Conservation (phyloP, 2,113 vertebrate genomes). For the Psittacara wagleri region DNA sequence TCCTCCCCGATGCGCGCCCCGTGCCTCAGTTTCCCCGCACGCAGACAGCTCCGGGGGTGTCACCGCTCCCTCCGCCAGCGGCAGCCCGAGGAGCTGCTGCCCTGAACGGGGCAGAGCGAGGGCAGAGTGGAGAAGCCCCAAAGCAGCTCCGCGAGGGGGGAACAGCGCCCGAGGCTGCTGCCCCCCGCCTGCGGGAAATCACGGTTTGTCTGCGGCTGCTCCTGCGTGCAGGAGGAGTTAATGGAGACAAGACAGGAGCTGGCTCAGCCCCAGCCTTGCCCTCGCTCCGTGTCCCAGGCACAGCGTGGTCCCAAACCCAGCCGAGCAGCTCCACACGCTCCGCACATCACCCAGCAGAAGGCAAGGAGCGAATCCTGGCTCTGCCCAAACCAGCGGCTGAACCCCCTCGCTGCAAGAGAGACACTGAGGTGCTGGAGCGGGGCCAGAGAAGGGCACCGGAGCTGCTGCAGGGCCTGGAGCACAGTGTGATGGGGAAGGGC, state of each 20-base stretch:
- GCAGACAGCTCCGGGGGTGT: not conserved
- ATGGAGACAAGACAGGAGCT: not conserved
- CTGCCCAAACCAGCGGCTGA: rapidly evolving
- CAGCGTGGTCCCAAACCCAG: not conserved
- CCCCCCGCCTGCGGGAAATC: not conserved
- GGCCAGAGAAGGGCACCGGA: not conserved
- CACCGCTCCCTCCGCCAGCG: no score
- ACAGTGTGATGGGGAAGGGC: not conserved
- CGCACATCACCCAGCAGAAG: not conserved
- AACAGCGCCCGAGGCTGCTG: not conserved
- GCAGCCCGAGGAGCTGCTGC: not conserved
- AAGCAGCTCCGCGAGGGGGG: no score
- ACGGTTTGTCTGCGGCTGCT: rapidly evolving
- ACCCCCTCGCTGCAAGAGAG: not conserved
- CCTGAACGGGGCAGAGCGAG: not conserved
- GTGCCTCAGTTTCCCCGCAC: not conserved
- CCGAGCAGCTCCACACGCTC: not conserved
- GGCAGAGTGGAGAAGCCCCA: rapidly evolving
- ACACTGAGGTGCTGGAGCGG: not conserved
- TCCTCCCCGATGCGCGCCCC: not conserved
- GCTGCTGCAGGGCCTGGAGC: not conserved
- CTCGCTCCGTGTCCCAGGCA: rapidly evolving
- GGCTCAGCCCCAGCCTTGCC: rapidly evolving
- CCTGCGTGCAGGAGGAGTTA: rapidly evolving
- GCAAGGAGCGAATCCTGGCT: rapidly evolving